These are phyloP conservation scores for Lindbergichthys nudifrons DNA, from an alignment of 2,797 vertebrate genomes.

Conservation along the genomic window DNA sequence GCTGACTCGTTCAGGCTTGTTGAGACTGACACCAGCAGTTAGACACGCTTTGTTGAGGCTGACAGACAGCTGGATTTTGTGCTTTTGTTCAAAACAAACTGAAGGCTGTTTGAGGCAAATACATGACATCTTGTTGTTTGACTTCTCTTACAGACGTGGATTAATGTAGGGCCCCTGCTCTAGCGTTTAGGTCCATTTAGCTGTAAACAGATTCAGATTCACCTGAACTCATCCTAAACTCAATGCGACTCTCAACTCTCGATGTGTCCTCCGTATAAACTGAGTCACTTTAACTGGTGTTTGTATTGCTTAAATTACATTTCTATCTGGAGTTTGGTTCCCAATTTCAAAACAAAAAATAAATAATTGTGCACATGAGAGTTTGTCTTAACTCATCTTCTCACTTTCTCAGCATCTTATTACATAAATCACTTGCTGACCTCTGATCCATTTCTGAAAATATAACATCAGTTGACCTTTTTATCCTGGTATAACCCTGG, in stretches of 20 bases:
- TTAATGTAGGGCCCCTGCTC: too few species aligned
- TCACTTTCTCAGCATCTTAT: neutral
- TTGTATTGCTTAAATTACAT: neutral
- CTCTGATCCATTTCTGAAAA: slow-evolving; percentile 36
- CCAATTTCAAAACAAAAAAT: neutral
- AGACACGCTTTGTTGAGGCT: neutral
- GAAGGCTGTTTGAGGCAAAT: neutral
- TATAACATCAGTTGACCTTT: slow-evolving; percentile 11
- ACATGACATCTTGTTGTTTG: neutral
- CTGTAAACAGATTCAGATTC: too few species aligned
- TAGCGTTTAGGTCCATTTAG: too few species aligned
- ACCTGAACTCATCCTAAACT: neutral
- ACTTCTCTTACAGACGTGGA: too few species aligned
- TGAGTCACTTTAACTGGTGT: neutral
- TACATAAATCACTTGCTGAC: neutral
- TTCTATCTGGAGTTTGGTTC: neutral
- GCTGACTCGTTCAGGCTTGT: slow-evolving; percentile 3
- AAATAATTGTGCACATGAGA: neutral
- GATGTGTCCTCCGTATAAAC: neutral
- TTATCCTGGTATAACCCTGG: slow-evolving; percentile 11
- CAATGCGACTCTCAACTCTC: neutral
- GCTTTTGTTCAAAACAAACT: neutral
- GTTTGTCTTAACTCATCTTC: neutral
- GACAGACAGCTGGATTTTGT: neutral
- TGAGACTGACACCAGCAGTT: neutral